Base-by-base conservation (phyloP, 2,797 vertebrate genomes). In the Myotis findleyi region DNA sequence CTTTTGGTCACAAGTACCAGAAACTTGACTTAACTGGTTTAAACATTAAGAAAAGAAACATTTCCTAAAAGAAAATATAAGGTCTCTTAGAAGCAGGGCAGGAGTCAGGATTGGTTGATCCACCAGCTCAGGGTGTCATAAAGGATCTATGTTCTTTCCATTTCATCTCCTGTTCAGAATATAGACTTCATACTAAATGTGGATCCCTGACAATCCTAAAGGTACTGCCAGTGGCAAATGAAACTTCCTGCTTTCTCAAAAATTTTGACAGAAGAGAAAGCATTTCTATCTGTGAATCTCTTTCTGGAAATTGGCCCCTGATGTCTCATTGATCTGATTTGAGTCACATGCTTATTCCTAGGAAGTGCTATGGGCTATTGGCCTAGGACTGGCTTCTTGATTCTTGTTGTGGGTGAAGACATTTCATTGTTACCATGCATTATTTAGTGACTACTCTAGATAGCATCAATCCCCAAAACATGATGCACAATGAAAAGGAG, bases 1-100 rank as follows among this genome's bases (percentile, higher is more conserved):
- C 25, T 89, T 94, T 87, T 30, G 57, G 80, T 93, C 17, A 59
- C 12, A 59, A 88, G 27, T 72, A 75, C n/a, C 25, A 95, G 82
- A 41, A 87, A 57, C 30, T 62, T 89, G 47, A 68, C 36, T 80
- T 71, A 71, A 47, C 51, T 80, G 79, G 38, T 1, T 72, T 68
- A 76, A 88, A 41, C 17, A 7, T 9, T 49, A n/a, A 83, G 33
- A 17, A 87, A 95, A 38, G 36, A 68, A 33, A 36, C 20, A 68
- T 33, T 68, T 36, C 30, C n/a, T 17, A 10, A 20, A 68, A 64
- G 27, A n/a, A 68, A 18, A 57, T 44, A n/a, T 6, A 68, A 7
- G 2, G 3, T 55, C 1, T 33, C 13, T 8, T 21, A 94, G 59
- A 89, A 72, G 18, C 20, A 87, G 55, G 18, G 21, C 17, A 71